Evolutionary conservation across 2,888 invertebrate species (phyloP), one percentile per base, ranked within the genome.

Genomic region (Podabrus alpinus): DNA sequence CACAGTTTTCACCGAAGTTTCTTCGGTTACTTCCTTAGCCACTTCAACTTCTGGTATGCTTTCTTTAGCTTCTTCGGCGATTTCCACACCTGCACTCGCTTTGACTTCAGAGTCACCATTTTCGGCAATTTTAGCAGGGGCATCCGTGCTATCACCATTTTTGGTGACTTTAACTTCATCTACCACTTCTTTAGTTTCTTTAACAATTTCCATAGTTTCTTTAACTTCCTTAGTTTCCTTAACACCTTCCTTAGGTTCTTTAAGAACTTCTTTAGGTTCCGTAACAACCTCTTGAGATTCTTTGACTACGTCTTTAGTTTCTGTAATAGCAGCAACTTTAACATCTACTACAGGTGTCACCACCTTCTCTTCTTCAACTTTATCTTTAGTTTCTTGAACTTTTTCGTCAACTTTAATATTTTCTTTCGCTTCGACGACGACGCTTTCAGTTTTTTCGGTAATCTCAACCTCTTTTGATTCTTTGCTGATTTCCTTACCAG

Each of bases 391-490:
- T 60, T 75, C 69, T 62, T 21, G 45, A 19, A 45, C 45, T 68
- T 76, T 76, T 61, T 66, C 66, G 67, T 72, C 72, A 15, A 62
- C 73, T 60, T 78, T 71, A 74, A 71, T 72, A 62, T 66, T 76
- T 61, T 69, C 67, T 70, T 74, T 71, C 7, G 59, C 67, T 17
- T 72, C 66, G 67, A 75, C 73, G 15, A 71, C 66, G 67, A 75
- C 73, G 15, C 45, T 66, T 75, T 80, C 79, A 73, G 77, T 79
- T 70, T 75, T 75, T 25, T 77, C 81, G 24, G 61, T 71, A 25
- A 21, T 60, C 9, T 78, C 78, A 19, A 61, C 70, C 60, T 75
- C 77, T 16, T 72, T 78, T 67, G 77, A 78, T 16, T 74, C 74
- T 74, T 73, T 77, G n/a, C 71, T 74, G 15, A 67, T 75, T 68